These are phyloP conservation scores for Rhopilema esculentum DNA, from an alignment of 30 jellyfish, hydroid and myxozoan genomes.

Conservation along the genomic window DNA sequence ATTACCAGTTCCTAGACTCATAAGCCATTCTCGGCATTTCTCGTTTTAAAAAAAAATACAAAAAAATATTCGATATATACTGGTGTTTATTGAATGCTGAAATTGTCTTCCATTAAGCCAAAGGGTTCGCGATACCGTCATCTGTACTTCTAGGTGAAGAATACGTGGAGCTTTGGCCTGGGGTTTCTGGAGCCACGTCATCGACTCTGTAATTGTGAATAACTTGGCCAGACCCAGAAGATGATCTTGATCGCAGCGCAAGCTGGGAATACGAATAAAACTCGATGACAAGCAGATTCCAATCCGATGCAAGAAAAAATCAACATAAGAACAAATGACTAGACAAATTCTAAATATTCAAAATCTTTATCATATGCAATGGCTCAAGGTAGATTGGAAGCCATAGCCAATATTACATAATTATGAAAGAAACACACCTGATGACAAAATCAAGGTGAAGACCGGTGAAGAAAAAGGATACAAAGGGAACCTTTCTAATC, in stretches of 20 bases:
- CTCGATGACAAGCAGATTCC: not conserved
- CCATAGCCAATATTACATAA: too few relatives aligned
- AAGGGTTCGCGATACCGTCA: not conserved
- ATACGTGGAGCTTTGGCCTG: constrained; percentile 48
- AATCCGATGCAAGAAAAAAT: not conserved
- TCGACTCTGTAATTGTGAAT: constrained; percentile 87
- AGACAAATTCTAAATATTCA: too few relatives aligned
- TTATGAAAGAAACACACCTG: too few relatives aligned
- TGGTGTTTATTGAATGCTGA: too few relatives aligned
- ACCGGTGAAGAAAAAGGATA: too few relatives aligned
- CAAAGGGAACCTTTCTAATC: too few relatives aligned
- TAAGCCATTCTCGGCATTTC: too few relatives aligned
- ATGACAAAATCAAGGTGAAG: too few relatives aligned
- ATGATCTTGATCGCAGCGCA: constrained; percentile 68
- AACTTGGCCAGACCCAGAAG: constrained; percentile 69
- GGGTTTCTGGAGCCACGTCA: constrained; percentile 66
- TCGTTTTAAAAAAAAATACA: not conserved
- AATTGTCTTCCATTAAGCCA: not conserved
- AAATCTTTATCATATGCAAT: too few relatives aligned
- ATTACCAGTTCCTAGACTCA: too few relatives aligned
- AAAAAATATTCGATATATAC: not conserved
- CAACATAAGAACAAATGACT: not conserved
- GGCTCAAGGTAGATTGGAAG: too few relatives aligned
- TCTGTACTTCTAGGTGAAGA: constrained; percentile 29
- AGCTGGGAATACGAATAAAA: constrained; percentile 25